These are phyloP conservation scores for Amphimallon solstitiale DNA, from an alignment of 2,888 invertebrate species.

Conservation along the genomic window DNA sequence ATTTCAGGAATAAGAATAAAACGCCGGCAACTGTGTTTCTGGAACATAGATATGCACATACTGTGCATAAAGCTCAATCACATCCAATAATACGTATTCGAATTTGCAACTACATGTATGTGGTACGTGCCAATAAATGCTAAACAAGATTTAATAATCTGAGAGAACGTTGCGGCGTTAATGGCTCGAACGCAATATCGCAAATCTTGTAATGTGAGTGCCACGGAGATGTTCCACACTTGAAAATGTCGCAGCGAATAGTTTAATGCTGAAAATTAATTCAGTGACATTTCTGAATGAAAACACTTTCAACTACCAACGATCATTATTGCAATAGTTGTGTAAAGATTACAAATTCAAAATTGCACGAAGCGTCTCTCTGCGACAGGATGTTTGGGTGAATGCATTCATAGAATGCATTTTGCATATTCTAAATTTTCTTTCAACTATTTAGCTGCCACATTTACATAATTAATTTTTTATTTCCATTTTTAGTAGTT, in stretches of 20 bases:
- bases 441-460: too few species aligned
- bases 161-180: conserved; percentile 2
- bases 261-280: conserved; percentile 15
- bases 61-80: too few species aligned
- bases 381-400: too few species aligned
- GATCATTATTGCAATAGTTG: conserved; percentile 1
- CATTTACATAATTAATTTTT: too few species aligned
- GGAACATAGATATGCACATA: too few species aligned
- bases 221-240: not conserved
- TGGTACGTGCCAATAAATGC: conserved; percentile 2
- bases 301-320: not conserved
- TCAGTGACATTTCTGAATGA: conserved; percentile 6
- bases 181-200: conserved; percentile 11
- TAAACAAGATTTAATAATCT: conserved; percentile 8
- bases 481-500: too few species aligned
- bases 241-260: conserved; percentile 1
- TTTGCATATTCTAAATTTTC: too few species aligned
- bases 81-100: too few species aligned
- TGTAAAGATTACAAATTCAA: not conserved
- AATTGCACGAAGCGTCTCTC: too few species aligned
- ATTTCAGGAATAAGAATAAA: too few species aligned
- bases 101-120: not conserved
- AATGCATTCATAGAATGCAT: too few species aligned
- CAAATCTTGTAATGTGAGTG: conserved; percentile 16
- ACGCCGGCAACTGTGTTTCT: too few species aligned